phyloP scores from a whole-genome alignment of 1,140 invertebrate species.

The Pogonomyrmex barbatus region DNA sequence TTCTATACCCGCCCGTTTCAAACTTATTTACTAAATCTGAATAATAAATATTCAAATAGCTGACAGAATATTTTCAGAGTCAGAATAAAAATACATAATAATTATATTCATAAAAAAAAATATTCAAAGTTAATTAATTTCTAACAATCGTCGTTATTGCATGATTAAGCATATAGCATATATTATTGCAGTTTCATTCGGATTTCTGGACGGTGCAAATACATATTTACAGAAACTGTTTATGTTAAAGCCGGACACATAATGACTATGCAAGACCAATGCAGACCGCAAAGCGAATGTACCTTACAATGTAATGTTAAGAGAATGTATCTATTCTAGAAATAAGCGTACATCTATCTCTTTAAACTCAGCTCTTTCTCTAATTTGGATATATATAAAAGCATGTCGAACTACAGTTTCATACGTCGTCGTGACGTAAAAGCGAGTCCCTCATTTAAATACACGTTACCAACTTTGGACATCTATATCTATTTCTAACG shows the following conservation, averaged over 20 bases:
- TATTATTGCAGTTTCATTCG: not conserved
- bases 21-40: not conserved
- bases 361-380: slow-evolving; percentile 38
- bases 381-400: slow-evolving; percentile 12
- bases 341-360: slow-evolving; percentile 24
- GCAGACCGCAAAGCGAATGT: slow-evolving; percentile 11
- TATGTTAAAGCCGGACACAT: slow-evolving; percentile 31
- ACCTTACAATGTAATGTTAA: not conserved
- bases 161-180: not conserved
- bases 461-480: slow-evolving; percentile 23
- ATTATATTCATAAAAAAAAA: slow-evolving; percentile 14
- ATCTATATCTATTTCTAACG: not conserved
- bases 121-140: not conserved
- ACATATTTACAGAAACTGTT: slow-evolving; percentile 44
- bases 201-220: not conserved
- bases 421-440: slow-evolving; percentile 10
- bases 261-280: slow-evolving; percentile 36
- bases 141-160: not conserved
- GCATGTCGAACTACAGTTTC: slow-evolving; percentile 3
- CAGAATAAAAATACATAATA: slow-evolving; percentile 2
- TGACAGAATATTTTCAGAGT: not conserved
- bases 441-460: slow-evolving; percentile 40
- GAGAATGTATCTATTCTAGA: not conserved
- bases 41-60: not conserved
- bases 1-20: not conserved